Percentiles rank a stretch among this genome's conserved stretches.
phyloP scores from a whole-genome alignment of 1,140 invertebrate species.

The Ruditapes philippinarum region DNA sequence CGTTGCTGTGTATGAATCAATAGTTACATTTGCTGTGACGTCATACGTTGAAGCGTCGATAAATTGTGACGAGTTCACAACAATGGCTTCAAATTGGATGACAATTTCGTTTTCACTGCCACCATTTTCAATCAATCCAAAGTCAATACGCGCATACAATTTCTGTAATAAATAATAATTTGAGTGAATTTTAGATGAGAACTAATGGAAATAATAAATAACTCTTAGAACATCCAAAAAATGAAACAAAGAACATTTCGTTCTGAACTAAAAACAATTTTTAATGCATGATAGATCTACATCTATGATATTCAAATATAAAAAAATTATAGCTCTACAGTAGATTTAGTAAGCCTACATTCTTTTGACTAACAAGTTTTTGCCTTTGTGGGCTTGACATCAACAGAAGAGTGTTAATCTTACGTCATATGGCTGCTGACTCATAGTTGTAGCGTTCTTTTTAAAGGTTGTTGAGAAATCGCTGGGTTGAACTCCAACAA shows the following conservation, averaged over 20 bases:
- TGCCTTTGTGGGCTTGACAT: too few relatives aligned
- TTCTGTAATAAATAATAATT: not conserved
- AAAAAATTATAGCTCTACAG: too few relatives aligned
- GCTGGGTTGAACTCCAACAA: not conserved
- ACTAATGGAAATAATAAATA: too few relatives aligned
- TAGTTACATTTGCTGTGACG: not conserved
- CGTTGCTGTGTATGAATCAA: not conserved
- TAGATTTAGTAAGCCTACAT: too few relatives aligned
- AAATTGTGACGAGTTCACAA: slow-evolving; percentile 4
- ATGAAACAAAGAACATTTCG: too few relatives aligned
- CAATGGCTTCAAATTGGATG: slow-evolving; percentile 37
- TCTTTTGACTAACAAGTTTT: too few relatives aligned
- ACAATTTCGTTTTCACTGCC: slow-evolving; percentile 14
- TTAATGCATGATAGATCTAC: too few relatives aligned
- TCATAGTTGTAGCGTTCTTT: not conserved
- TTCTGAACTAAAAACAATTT: too few relatives aligned
- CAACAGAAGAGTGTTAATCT: too few relatives aligned
- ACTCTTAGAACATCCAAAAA: too few relatives aligned
- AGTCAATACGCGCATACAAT: slow-evolving; percentile 3
- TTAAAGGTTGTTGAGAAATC: not conserved
- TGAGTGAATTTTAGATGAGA: too few relatives aligned
- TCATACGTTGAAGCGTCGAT: not conserved
- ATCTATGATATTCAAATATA: too few relatives aligned
- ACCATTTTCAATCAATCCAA: slow-evolving; percentile 1
- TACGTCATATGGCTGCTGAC: not conserved